Evolutionary conservation across 2,797 vertebrate genomes (phyloP).

Genomic region (Trichosurus vulpecula): DNA sequence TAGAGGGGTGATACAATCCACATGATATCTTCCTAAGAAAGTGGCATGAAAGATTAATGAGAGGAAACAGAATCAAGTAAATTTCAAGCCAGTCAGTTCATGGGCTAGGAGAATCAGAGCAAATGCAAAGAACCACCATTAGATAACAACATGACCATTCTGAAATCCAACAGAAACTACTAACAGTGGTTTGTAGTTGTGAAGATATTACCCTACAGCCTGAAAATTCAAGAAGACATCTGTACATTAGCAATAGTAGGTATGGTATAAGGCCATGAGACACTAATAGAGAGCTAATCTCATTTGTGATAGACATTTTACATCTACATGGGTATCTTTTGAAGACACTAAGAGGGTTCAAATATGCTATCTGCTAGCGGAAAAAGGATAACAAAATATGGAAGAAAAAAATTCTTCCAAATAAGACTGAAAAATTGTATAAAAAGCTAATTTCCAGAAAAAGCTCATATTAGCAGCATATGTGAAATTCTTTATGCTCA

Average conservation of each 20-base stretch:
- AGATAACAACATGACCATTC: slow-evolving; percentile 27
- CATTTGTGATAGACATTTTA: slow-evolving; percentile 2
- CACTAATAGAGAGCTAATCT: slow-evolving; percentile 20
- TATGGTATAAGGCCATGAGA: slow-evolving; percentile 14
- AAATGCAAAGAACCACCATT: slow-evolving; percentile 4
- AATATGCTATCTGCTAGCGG: neutral
- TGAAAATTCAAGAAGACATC: slow-evolving; percentile 16
- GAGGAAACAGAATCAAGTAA: neutral
- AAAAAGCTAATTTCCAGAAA: slow-evolving; percentile 7
- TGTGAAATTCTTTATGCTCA: slow-evolving; percentile 42
- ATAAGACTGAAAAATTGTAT: neutral
- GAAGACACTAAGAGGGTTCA: neutral
- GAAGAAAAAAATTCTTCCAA: slow-evolving; percentile 34
- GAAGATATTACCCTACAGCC: neutral
- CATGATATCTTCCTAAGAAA: neutral
- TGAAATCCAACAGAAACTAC: neutral
- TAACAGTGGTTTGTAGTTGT: slow-evolving; percentile 28
- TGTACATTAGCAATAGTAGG: slow-evolving; percentile 43
- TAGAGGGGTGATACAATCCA: neutral
- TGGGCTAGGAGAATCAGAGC: slow-evolving; percentile 22
- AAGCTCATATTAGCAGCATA: slow-evolving; percentile 27
- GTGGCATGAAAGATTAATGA: neutral
- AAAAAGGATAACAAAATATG: neutral
- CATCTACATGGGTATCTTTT: neutral
- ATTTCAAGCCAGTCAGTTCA: slow-evolving; percentile 4